Evolutionary conservation across 1,140 invertebrate genomes (phyloP).

Genomic region (Antheraea pernyi): DNA sequence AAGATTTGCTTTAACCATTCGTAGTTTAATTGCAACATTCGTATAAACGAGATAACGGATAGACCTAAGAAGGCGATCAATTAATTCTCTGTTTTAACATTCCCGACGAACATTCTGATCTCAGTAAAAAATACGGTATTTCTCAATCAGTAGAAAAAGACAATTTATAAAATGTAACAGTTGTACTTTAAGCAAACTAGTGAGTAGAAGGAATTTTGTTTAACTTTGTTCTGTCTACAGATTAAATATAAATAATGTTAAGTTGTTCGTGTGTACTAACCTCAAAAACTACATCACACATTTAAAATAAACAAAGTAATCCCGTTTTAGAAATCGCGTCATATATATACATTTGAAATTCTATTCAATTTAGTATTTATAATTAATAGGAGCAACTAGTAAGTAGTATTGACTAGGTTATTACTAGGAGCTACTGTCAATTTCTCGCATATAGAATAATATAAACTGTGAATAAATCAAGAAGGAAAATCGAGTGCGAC

Average conservation of each 20-base stretch:
- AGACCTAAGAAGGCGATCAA: slow-evolving; percentile 7
- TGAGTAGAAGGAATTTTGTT: background rate
- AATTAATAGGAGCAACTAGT: no score
- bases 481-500: no score
- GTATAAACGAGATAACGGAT: background rate
- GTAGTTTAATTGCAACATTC: background rate
- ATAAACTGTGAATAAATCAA: no score
- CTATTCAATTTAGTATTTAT: no score
- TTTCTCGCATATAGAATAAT: no score
- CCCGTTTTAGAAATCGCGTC: no score
- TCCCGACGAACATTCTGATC: background rate
- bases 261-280: background rate
- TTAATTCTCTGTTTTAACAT: slow-evolving; percentile 8
- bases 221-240: background rate
- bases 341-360: no score
- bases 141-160: background rate
- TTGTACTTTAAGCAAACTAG: background rate
- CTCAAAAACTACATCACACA: no score
- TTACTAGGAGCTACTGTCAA: no score
- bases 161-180: background rate
- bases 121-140: background rate
- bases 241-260: background rate
- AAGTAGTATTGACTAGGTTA: no score
- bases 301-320: no score
- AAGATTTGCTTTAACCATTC: background rate